Percentiles rank a stretch among this genome's conserved stretches.
These are phyloP conservation scores for Eidolon dupreanum DNA, from an alignment of 2,797 vertebrate species.

Conservation along the genomic window DNA sequence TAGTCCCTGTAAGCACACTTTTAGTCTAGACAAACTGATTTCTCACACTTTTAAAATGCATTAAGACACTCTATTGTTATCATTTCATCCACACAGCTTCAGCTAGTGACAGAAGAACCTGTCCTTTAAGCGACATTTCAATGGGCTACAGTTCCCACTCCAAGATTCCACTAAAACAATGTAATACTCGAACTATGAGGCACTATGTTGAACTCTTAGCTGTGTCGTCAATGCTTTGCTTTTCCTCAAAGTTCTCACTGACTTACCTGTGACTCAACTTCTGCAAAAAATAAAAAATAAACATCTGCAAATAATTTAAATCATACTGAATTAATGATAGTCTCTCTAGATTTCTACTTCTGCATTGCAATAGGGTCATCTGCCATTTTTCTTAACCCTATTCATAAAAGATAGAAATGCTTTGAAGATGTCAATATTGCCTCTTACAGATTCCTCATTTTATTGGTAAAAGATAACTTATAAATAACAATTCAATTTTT, in stretches of 20 bases:
- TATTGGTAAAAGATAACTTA: slow-evolving; percentile 4
- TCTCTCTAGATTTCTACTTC: slow-evolving; percentile 57
- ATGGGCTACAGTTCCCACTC: slow-evolving; percentile 85
- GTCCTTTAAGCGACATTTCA: slow-evolving; percentile 86
- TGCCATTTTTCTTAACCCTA: background rate
- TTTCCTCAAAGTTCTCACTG: slow-evolving; percentile 80
- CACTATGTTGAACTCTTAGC: slow-evolving; percentile 79
- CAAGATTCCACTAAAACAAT: slow-evolving; percentile 86
- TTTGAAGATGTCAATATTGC: background rate
- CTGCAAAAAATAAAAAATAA: slow-evolving; percentile 80
- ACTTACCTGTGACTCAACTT: slow-evolving; percentile 82
- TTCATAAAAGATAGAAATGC: slow-evolving; percentile 9
- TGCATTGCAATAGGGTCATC: slow-evolving; percentile 25
- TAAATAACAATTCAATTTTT: slow-evolving; percentile 7
- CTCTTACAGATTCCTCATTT: slow-evolving; percentile 27
- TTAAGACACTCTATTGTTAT: slow-evolving; percentile 88
- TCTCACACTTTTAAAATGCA: slow-evolving; percentile 90
- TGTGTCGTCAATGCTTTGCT: slow-evolving; percentile 82
- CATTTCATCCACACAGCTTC: slow-evolving; percentile 85
- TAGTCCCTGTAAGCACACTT: slow-evolving; percentile 83
- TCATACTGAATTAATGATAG: slow-evolving; percentile 14
- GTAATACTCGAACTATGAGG: slow-evolving; percentile 84
- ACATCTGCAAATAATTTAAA: slow-evolving; percentile 74
- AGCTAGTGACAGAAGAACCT: slow-evolving; percentile 86
- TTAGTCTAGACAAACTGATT: slow-evolving; percentile 91